Percentiles rank a stretch among this genome's conserved stretches.
Evolutionary conservation across 2,113 vertebrate genomes (phyloP).

Genomic region (Beaufortia kweichowensis): DNA sequence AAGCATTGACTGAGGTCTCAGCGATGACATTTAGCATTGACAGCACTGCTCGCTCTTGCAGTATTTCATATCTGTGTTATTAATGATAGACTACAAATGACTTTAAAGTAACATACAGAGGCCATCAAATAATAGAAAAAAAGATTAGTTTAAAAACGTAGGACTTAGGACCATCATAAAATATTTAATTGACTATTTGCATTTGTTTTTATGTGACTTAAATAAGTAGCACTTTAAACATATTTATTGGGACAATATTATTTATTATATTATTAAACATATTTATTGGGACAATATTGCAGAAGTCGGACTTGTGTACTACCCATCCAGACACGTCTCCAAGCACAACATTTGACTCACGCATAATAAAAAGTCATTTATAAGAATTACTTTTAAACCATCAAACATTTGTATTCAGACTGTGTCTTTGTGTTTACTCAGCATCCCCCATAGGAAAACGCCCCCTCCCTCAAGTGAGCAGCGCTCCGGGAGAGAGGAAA

Average conservation of each 20-base stretch:
- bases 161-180: not conserved
- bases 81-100: no score
- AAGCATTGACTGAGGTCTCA: not conserved
- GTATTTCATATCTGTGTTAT: no score
- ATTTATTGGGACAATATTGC: no score
- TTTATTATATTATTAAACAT: no score
- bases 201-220: not conserved
- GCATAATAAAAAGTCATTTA: not conserved
- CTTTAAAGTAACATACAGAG: no score
- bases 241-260: no score
- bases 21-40: slow-evolving; percentile 6
- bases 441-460: slow-evolving; percentile 95
- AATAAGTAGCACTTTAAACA: no score
- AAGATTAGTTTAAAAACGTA: no score
- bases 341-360: no score
- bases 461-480: slow-evolving; percentile 80
- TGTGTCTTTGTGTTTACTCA: slow-evolving; percentile 59
- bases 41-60: not conserved
- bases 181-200: not conserved
- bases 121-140: no score
- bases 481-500: slow-evolving; percentile 84
- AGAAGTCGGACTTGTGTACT: no score
- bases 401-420: not conserved
- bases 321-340: no score
- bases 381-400: not conserved